phyloP scores from a whole-genome alignment of 2,797 vertebrate species.

The Trichosurus vulpecula region DNA sequence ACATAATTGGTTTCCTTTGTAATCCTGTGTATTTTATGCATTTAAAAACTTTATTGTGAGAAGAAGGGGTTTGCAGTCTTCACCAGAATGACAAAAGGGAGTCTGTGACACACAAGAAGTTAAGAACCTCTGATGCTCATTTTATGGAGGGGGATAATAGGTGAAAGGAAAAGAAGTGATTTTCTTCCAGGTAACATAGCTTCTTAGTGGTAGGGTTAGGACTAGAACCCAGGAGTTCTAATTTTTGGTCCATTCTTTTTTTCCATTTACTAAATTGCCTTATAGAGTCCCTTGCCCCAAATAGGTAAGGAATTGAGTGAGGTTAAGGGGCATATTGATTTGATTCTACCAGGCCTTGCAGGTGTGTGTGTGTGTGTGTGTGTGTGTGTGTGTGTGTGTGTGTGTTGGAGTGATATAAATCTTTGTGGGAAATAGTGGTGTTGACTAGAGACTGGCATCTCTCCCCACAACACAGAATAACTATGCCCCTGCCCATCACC shows the following conservation, averaged over 20 bases:
- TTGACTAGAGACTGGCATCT: neutral
- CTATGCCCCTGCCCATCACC: slow-evolving; percentile 33
- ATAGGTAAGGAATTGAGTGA: fast-evolving
- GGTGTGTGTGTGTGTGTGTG: neutral
- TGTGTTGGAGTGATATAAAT: slow-evolving; percentile 5
- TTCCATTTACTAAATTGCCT: neutral
- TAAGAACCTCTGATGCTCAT: neutral
- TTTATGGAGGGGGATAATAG: neutral
- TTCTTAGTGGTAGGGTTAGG: neutral
- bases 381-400: neutral
- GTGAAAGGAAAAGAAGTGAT: neutral
- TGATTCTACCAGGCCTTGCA: fast-evolving
- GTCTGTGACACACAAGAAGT: neutral
- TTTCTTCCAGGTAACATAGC: neutral
- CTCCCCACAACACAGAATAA: neutral
- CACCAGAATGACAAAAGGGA: neutral
- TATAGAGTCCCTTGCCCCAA: neutral
- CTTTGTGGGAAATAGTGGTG: slow-evolving; percentile 17
- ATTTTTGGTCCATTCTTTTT: neutral
- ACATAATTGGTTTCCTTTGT: neutral
- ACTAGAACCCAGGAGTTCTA: neutral
- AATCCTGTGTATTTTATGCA: neutral
- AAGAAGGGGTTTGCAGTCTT: neutral
- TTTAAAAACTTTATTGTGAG: neutral
- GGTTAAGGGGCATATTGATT: fast-evolving